Percentiles rank a stretch among this genome's conserved stretches.
phyloP scores from a whole-genome alignment of 1,140 invertebrate genomes.

The Nephotettix cincticeps region DNA sequence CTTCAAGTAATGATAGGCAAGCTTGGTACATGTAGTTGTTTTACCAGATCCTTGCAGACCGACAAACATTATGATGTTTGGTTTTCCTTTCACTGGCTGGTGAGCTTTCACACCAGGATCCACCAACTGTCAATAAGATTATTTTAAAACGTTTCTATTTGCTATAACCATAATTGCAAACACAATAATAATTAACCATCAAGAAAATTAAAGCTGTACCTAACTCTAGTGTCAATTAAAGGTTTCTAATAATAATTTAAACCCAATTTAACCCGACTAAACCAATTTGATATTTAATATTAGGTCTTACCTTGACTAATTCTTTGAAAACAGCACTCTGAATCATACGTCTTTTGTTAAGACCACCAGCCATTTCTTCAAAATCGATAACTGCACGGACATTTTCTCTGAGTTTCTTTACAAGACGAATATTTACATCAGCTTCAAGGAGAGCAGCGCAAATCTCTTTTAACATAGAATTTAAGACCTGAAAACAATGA shows the following conservation, averaged over 20 bases:
- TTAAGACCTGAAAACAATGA: slow-evolving; percentile 73
- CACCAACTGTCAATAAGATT: slow-evolving; percentile 75
- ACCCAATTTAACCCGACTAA: no score
- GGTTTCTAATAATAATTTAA: no score
- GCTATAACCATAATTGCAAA: no score
- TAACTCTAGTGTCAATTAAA: no score
- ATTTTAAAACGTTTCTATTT: no score
- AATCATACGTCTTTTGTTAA: slow-evolving; percentile 98
- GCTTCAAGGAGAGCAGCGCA: slow-evolving; percentile 96
- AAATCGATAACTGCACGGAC: slow-evolving; percentile 98
- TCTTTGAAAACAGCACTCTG: slow-evolving; percentile 99
- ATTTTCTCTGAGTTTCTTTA: slow-evolving; percentile 97
- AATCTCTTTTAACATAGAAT: slow-evolving; percentile 99
- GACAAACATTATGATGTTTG: slow-evolving; percentile 99
- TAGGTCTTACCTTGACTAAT: slow-evolving; percentile 97
- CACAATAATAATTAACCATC: no score
- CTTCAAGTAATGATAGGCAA: slow-evolving; percentile 98
- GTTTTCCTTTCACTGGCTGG: slow-evolving; percentile 91
- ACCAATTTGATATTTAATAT: no score
- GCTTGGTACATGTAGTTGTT: slow-evolving; percentile 99
- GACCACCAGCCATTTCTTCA: slow-evolving; percentile 98
- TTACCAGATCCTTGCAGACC: slow-evolving; percentile 99
- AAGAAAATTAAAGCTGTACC: no score
- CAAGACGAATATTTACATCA: slow-evolving; percentile 97
- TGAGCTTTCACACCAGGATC: slow-evolving; percentile 98